These are phyloP conservation scores for Carcinoscorpius rotundicauda DNA, from an alignment of 1,140 invertebrate genomes.

Conservation along the genomic window DNA sequence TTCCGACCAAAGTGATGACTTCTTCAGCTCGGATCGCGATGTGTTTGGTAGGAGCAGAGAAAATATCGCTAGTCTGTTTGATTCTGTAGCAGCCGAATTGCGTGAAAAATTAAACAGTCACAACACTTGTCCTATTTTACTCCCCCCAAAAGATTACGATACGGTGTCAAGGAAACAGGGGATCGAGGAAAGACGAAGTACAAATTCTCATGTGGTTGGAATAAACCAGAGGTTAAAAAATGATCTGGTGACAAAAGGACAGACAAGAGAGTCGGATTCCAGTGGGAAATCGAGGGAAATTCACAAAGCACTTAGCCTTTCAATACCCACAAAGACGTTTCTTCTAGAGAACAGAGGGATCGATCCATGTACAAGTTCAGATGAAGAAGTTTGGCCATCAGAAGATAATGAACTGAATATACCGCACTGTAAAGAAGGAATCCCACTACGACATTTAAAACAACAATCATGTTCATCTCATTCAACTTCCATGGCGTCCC, in stretches of 20 bases:
- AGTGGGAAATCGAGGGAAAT: too few relatives aligned
- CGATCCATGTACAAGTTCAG: constrained; percentile 21
- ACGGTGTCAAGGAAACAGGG: constrained; percentile 47
- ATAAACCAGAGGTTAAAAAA: too few relatives aligned
- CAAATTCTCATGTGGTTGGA: too few relatives aligned
- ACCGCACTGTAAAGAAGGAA: too few relatives aligned
- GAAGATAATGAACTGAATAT: too few relatives aligned
- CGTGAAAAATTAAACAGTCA: constrained; percentile 59
- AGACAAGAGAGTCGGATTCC: too few relatives aligned
- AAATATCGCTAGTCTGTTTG: constrained; percentile 53
- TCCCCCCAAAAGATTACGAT: constrained; percentile 88
- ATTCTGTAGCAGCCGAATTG: constrained; percentile 81
- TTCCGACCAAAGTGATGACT: constrained; percentile 24
- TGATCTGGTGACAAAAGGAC: not conserved
- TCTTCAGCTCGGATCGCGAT: constrained; percentile 4
- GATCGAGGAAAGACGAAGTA: too few relatives aligned
- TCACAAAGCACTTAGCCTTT: constrained; percentile 59
- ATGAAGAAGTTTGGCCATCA: constrained; percentile 17
- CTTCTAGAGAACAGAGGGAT: constrained; percentile 17
- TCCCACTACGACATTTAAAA: too few relatives aligned
- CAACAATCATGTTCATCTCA: too few relatives aligned
- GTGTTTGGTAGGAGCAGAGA: not conserved
- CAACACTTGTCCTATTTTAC: constrained; percentile 53
- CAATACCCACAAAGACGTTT: constrained; percentile 28
- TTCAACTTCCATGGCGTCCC: too few relatives aligned